These are phyloP conservation scores for Engraulis encrasicolus DNA, from an alignment of 2,113 vertebrate species.

Conservation along the genomic window DNA sequence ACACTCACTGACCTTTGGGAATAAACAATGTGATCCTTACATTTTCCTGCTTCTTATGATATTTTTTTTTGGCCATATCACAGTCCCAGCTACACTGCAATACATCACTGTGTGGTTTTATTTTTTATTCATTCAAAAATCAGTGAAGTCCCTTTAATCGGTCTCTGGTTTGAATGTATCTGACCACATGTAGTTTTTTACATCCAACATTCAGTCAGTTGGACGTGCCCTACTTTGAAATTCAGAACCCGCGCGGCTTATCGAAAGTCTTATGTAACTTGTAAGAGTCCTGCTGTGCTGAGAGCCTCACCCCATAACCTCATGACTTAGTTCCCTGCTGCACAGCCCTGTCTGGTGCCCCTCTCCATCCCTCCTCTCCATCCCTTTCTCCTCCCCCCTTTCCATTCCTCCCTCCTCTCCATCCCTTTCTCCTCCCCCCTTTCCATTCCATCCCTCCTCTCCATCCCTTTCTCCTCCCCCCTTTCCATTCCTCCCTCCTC, in stretches of 20 bases:
- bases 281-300: neutral
- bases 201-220: neutral
- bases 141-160: too few relatives aligned
- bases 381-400: neutral
- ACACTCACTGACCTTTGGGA: too few relatives aligned
- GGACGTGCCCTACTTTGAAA: neutral
- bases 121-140: too few relatives aligned
- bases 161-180: too few relatives aligned
- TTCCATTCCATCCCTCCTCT: neutral
- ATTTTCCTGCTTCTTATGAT: too few relatives aligned
- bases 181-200: neutral
- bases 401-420: neutral
- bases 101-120: neutral
- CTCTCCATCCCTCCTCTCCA: neutral
- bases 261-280: neutral
- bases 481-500: too few relatives aligned
- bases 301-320: neutral
- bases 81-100: too few relatives aligned
- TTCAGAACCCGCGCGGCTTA: neutral
- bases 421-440: neutral
- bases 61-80: too few relatives aligned
- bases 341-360: neutral
- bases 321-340: neutral
- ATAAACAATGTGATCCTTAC: too few relatives aligned
- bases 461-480: neutral